Conservation (phyloP, 1,140 invertebrate species). For the Microplitis mediator region DNA sequence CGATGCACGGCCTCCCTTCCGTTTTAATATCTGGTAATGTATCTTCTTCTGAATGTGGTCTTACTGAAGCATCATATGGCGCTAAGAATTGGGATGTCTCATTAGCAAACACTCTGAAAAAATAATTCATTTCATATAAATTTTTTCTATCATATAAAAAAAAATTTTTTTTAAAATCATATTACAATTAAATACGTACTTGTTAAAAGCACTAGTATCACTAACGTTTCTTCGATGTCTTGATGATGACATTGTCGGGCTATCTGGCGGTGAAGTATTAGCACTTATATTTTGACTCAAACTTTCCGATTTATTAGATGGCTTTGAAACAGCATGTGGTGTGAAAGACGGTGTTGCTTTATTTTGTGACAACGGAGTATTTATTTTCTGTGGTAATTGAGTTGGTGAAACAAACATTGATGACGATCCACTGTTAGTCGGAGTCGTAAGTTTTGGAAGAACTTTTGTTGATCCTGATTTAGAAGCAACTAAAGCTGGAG, state of each 20-base stretch:
- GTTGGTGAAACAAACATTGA: conserved; percentile 45
- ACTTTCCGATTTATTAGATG: conserved; percentile 57
- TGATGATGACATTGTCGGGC: conserved; percentile 55
- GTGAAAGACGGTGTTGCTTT: conserved; percentile 49
- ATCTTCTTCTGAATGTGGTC: conserved; percentile 57
- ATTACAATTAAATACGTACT: conserved; percentile 63
- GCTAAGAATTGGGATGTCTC: conserved; percentile 78
- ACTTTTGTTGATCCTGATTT: conserved; percentile 49
- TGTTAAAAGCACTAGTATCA: conserved; percentile 85
- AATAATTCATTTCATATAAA: not conserved
- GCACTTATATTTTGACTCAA: conserved; percentile 59
- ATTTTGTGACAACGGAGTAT: conserved; percentile 39
- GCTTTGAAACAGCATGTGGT: conserved; percentile 64
- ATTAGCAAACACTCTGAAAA: conserved; percentile 70
- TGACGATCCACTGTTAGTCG: conserved; percentile 40
- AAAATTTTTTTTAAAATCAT: conserved; percentile 21
- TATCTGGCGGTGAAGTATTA: conserved; percentile 56
- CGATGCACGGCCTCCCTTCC: conserved; percentile 54
- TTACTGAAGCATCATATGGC: conserved; percentile 73
- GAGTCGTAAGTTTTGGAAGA: conserved; percentile 48
- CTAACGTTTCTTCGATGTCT: conserved; percentile 82
- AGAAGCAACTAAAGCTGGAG: conserved; percentile 51
- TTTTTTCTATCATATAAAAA: conserved; percentile 14
- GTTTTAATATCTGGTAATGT: conserved; percentile 52
- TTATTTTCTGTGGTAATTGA: conserved; percentile 46